phyloP scores from a whole-genome alignment of 1,140 invertebrate species.

The Papilio xuthus region DNA sequence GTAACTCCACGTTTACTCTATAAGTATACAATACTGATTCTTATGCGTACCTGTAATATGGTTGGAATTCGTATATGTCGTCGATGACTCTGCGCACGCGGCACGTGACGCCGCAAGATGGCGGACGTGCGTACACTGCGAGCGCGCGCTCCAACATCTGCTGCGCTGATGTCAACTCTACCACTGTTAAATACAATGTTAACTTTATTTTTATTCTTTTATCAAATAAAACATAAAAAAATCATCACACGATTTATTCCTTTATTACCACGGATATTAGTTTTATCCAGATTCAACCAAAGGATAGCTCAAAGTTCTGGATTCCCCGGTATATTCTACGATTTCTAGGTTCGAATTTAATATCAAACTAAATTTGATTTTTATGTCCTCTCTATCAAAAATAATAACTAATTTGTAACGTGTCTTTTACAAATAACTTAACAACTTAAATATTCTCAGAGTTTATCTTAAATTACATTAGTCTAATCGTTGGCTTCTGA shows the following conservation, averaged over 20 bases:
- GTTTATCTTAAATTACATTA: too few species aligned
- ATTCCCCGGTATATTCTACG: background rate
- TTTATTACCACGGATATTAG: background rate
- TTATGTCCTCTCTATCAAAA: background rate
- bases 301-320: background rate
- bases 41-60: constrained; percentile 49
- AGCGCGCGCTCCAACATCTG: constrained; percentile 72
- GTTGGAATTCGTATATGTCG: constrained; percentile 73
- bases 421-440: too few species aligned
- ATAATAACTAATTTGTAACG: background rate
- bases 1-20: background rate
- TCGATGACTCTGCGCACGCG: constrained; percentile 68
- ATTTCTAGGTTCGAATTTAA: background rate
- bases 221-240: background rate
- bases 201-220: background rate
- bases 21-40: background rate
- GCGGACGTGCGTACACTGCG: constrained; percentile 63
- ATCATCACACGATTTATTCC: background rate
- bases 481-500: too few species aligned
- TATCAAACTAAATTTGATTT: background rate
- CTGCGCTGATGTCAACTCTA: constrained; percentile 69
- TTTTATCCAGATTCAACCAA: background rate
- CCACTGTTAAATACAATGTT: constrained; percentile 46
- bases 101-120: constrained; percentile 64
- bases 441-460: too few species aligned